Evolutionary conservation across 1,140 invertebrate genomes (phyloP).

Genomic region (Mercenaria mercenaria): DNA sequence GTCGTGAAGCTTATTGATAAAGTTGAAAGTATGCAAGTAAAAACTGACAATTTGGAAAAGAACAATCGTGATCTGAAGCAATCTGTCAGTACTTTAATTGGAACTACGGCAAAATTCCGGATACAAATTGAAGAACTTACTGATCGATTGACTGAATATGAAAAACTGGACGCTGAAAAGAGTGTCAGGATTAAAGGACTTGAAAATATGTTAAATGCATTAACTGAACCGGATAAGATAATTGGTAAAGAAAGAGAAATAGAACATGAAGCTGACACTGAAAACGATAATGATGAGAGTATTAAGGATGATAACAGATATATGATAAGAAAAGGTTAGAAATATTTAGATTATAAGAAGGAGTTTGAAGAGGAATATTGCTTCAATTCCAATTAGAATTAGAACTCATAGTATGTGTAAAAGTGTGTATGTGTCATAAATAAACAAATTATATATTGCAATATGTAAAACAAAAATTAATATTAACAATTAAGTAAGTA

Average conservation of each 20-base stretch:
- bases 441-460: too few relatives aligned
- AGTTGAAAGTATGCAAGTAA: slow-evolving; percentile 6
- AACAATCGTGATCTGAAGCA: background rate
- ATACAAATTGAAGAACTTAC: background rate
- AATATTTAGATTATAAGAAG: background rate
- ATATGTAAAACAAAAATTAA: too few relatives aligned
- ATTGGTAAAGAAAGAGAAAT: background rate
- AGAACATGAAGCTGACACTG: background rate
- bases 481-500: too few relatives aligned
- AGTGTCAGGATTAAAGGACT: too few relatives aligned
- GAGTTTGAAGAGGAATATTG: too few relatives aligned
- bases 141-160: background rate
- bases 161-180: background rate
- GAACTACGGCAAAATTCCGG: slow-evolving; percentile 27
- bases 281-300: background rate
- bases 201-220: too few relatives aligned
- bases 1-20: background rate
- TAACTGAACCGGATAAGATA: too few relatives aligned
- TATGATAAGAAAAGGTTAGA: background rate
- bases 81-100: background rate
- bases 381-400: too few relatives aligned
- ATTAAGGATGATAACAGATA: background rate
- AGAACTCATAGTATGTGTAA: too few relatives aligned
- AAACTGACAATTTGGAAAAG: slow-evolving; percentile 3
- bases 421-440: too few relatives aligned